These are phyloP conservation scores for Apteryx mantelli DNA, from an alignment of 2,113 vertebrate genomes.

Conservation along the genomic window DNA sequence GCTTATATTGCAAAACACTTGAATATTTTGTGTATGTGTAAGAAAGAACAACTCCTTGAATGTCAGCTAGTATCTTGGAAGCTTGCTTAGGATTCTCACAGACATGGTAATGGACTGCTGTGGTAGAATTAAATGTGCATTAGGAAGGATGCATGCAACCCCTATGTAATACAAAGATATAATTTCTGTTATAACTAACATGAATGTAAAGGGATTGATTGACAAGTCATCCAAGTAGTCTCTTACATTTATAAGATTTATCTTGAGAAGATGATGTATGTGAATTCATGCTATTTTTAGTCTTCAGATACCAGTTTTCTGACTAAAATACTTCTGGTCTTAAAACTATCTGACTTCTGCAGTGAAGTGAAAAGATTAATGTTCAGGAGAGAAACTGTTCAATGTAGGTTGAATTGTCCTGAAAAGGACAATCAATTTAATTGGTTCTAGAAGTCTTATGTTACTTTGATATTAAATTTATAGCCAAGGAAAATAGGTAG, in stretches of 20 bases:
- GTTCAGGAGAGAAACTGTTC: not conserved
- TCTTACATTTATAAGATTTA: not conserved
- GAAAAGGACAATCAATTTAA: not conserved
- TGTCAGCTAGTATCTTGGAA: not conserved
- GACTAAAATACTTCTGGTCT: not conserved
- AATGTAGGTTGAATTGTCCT: not conserved
- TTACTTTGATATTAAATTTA: not conserved
- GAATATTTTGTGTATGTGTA: not conserved
- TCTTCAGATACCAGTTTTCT: not conserved
- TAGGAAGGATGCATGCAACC: not conserved
- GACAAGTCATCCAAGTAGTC: not conserved
- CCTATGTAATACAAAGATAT: not conserved
- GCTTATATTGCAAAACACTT: not conserved
- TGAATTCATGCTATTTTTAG: not conserved
- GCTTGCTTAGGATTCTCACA: not conserved
- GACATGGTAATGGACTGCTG: not conserved
- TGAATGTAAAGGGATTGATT: not conserved
- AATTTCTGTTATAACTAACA: rapidly evolving
- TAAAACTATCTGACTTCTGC: not conserved
- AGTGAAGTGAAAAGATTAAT: not conserved
- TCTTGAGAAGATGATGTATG: not conserved
- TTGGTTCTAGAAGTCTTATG: not conserved
- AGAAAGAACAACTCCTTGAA: not conserved
- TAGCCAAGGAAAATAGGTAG: not conserved
- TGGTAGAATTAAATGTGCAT: not conserved